Percentiles rank a stretch among this genome's conserved stretches.
Evolutionary conservation across 2,888 invertebrate genomes (phyloP).

Genomic region (Lithophane ornitopus): DNA sequence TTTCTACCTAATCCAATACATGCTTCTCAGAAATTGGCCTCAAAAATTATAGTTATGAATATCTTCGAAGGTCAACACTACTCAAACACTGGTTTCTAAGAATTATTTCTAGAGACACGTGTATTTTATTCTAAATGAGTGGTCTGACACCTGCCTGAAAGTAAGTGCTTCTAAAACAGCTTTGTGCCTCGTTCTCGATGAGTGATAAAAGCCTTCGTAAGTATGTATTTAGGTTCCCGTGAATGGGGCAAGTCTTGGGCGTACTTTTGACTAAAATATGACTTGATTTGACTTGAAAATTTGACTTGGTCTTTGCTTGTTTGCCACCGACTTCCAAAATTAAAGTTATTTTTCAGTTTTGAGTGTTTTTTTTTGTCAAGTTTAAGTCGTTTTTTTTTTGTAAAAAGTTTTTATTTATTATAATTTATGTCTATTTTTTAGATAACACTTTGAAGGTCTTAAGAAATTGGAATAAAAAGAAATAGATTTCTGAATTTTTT

Average conservation of each 20-base stretch:
- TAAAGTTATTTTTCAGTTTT: too few relatives aligned
- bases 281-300: too few relatives aligned
- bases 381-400: too few relatives aligned
- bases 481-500: too few relatives aligned
- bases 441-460: neutral
- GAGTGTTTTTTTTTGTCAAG: too few relatives aligned
- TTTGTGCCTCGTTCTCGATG: conserved; percentile 10
- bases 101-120: conserved; percentile 12
- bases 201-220: conserved; percentile 57
- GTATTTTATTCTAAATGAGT: conserved; percentile 32
- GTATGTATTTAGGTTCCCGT: conserved; percentile 9
- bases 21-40: neutral
- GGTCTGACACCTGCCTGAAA: conserved; percentile 39
- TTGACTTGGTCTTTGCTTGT: too few relatives aligned
- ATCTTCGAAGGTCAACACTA: neutral
- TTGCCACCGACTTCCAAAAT: too few relatives aligned
- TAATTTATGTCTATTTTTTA: neutral
- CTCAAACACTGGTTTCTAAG: neutral
- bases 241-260: neutral
- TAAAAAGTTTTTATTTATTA: too few relatives aligned
- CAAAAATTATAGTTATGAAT: neutral
- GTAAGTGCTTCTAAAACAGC: conserved; percentile 46
- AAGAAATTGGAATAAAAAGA: neutral
- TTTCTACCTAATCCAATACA: neutral
- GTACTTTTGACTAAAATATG: conserved; percentile 18